phyloP scores from a whole-genome alignment of 2,113 vertebrate species.

The Heteronetta atricapilla region DNA sequence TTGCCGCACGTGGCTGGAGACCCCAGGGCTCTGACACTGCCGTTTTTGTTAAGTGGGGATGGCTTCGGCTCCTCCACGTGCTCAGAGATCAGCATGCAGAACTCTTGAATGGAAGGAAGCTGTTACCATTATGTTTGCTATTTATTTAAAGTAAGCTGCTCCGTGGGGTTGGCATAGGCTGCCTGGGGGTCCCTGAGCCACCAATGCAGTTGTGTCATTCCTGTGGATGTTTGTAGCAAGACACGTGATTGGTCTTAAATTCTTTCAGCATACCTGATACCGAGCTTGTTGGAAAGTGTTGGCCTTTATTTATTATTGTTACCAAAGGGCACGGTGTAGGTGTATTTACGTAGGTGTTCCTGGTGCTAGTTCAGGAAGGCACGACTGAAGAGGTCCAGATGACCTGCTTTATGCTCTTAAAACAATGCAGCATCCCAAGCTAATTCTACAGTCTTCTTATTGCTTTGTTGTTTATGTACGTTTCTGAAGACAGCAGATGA shows the following conservation, averaged over 20 bases:
- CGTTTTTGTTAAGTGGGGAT: neutral
- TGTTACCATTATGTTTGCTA: neutral
- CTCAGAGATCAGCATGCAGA: neutral
- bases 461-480: neutral
- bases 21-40: neutral
- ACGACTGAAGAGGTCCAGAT: neutral
- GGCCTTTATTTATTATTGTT: neutral
- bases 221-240: neutral
- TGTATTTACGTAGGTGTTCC: neutral
- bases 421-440: neutral
- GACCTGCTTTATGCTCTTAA: neutral
- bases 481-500: neutral
- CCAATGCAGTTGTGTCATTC: neutral
- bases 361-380: neutral
- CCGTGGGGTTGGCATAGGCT: neutral
- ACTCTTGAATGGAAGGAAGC: neutral
- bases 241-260: neutral
- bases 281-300: neutral
- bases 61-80: neutral
- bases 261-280: neutral
- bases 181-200: neutral
- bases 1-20: neutral
- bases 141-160: neutral
- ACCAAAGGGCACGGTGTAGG: neutral
- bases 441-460: conserved; percentile 2